phyloP scores from a whole-genome alignment of 2,113 vertebrate genomes.

The Parotia lawesii region DNA sequence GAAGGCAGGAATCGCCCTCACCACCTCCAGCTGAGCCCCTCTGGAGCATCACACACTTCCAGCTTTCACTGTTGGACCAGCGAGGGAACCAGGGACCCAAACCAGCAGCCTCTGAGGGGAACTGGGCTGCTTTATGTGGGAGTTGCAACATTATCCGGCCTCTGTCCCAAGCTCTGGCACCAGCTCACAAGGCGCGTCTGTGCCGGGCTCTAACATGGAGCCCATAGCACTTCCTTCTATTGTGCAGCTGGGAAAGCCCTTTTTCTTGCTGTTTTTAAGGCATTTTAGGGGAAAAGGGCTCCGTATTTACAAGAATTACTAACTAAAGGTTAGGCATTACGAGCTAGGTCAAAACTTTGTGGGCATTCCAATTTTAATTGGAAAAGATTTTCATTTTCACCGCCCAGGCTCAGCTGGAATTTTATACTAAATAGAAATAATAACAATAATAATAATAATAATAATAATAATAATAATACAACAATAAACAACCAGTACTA shows the following conservation, averaged over 20 bases:
- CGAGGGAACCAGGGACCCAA: fast-evolving
- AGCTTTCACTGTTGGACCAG: not conserved
- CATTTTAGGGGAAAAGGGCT: not conserved
- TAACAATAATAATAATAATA: not conserved
- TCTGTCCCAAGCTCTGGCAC: not conserved
- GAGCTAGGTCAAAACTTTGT: not conserved
- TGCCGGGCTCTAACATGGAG: not conserved
- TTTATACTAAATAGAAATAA: not conserved
- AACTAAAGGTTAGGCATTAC: not conserved
- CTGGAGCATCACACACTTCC: not conserved
- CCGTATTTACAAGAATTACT: not conserved
- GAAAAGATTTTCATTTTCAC: not conserved
- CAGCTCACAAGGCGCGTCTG: not conserved
- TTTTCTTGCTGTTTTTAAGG: not conserved
- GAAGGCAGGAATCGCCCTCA: not conserved
- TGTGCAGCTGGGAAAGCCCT: conserved; percentile 26
- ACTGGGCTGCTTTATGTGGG: not conserved
- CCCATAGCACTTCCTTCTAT: not conserved
- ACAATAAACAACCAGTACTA: not conserved
- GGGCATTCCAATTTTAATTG: not conserved
- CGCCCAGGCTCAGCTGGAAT: not conserved
- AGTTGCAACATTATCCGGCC: not conserved
- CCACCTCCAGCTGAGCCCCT: not conserved
- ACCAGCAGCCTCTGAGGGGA: not conserved
- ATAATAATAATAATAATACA: not conserved